Conservation (phyloP, 2,113 vertebrate genomes). For the Eubucco bourcierii region DNA sequence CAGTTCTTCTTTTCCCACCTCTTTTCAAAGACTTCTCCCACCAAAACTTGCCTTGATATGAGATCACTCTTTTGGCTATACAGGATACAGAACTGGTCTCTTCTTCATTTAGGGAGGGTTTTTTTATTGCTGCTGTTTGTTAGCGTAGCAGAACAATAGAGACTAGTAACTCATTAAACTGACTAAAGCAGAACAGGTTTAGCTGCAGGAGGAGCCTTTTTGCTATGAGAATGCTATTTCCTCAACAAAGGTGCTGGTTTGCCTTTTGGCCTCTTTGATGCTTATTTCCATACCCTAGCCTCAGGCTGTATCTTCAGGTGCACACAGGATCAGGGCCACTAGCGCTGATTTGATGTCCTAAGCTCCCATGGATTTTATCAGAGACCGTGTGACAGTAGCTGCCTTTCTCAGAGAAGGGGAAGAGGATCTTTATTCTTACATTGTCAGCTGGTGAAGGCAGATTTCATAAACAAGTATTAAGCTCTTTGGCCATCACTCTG, state of each 20-base stretch:
- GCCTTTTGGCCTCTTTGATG: background rate
- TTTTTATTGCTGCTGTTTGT: background rate
- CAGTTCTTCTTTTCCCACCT: background rate
- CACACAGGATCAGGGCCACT: background rate
- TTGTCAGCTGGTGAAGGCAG: background rate
- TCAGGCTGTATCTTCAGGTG: background rate
- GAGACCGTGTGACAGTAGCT: background rate
- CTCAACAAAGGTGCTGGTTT: background rate
- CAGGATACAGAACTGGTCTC: background rate
- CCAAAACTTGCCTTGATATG: background rate
- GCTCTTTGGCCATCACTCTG: background rate
- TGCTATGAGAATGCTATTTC: background rate
- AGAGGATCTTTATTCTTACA: background rate
- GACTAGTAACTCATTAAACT: background rate
- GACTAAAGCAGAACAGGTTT: background rate
- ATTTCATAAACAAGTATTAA: conserved; percentile 4
- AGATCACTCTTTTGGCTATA: background rate
- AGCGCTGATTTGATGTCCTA: background rate
- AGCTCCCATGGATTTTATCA: background rate
- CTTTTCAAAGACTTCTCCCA: background rate
- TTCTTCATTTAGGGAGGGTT: background rate
- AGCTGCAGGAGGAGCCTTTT: background rate
- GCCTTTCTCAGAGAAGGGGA: background rate
- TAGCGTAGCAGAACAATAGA: background rate
- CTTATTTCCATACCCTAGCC: background rate